Conservation (phyloP, 2,797 vertebrate genomes). For the Enteromius trimaculatus region DNA sequence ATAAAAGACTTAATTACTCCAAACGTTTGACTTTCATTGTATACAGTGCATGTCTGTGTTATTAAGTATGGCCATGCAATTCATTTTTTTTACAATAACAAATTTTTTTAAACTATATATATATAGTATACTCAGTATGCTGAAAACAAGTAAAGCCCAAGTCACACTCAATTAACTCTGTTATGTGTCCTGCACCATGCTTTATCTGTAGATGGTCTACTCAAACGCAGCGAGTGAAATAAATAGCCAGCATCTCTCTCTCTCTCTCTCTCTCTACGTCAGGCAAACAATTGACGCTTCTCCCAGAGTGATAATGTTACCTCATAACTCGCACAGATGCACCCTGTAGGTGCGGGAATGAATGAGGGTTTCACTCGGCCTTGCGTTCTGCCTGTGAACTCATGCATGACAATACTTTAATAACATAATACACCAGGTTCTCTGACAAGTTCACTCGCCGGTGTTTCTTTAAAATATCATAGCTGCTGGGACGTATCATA, state of each 20-base stretch:
- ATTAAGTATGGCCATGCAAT: background rate
- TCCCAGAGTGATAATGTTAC: slow-evolving; percentile 27
- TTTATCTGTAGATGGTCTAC: background rate
- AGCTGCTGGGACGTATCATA: background rate
- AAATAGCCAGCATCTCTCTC: slow-evolving; percentile 18
- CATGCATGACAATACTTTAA: slow-evolving; percentile 33
- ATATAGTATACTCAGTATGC: background rate
- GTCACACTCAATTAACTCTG: background rate
- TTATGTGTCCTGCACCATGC: background rate
- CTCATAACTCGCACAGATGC: slow-evolving; percentile 15
- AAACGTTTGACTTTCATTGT: background rate
- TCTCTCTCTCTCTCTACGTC: background rate
- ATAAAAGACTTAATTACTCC: background rate
- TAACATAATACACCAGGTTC: slow-evolving; percentile 34
- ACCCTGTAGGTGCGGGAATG: slow-evolving; percentile 39
- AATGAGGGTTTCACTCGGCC: slow-evolving; percentile 16
- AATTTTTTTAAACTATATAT: background rate
- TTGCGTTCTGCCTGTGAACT: slow-evolving; percentile 25
- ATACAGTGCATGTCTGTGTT: background rate
- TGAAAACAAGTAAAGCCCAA: background rate
- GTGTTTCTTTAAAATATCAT: slow-evolving; percentile 15
- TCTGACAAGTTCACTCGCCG: slow-evolving; percentile 15
- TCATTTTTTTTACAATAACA: background rate
- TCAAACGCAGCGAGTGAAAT: slow-evolving; percentile 1
- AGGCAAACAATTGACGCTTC: slow-evolving; percentile 31